Conservation (phyloP, 2,797 vertebrate species). For the Lycodopsis pacificus region DNA sequence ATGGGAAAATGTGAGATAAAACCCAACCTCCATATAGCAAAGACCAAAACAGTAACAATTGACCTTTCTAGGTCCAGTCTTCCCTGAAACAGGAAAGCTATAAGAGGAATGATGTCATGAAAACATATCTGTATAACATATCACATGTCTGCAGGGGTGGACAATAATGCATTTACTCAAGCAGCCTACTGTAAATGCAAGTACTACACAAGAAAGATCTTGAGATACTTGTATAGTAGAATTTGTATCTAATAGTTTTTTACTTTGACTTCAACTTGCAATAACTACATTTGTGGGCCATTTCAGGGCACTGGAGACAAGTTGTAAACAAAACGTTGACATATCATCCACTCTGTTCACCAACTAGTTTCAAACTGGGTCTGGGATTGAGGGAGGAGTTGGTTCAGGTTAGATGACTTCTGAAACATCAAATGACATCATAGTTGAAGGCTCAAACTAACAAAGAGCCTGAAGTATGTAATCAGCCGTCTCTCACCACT, state of each 20-base stretch:
- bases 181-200: too few relatives aligned
- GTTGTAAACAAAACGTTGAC: too few relatives aligned
- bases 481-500: constrained; percentile 29
- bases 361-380: neutral
- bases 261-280: too few relatives aligned
- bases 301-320: too few relatives aligned
- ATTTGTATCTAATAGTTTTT: too few relatives aligned
- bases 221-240: too few relatives aligned
- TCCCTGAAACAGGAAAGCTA: constrained; percentile 1
- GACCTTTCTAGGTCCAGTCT: constrained; percentile 31
- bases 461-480: constrained; percentile 12
- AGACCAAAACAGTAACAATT: neutral
- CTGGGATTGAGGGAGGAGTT: neutral
- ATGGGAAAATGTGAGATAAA: constrained; percentile 35
- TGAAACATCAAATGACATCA: constrained; percentile 36
- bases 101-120: too few relatives aligned
- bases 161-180: too few relatives aligned
- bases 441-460: constrained; percentile 15
- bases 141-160: too few relatives aligned
- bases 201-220: too few relatives aligned
- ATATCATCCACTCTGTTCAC: neutral
- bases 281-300: too few relatives aligned
- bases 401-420: constrained; percentile 12
- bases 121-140: too few relatives aligned
- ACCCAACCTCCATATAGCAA: constrained; percentile 13